phyloP scores from a whole-genome alignment of 2,888 invertebrate species.

The Altica lythri region DNA sequence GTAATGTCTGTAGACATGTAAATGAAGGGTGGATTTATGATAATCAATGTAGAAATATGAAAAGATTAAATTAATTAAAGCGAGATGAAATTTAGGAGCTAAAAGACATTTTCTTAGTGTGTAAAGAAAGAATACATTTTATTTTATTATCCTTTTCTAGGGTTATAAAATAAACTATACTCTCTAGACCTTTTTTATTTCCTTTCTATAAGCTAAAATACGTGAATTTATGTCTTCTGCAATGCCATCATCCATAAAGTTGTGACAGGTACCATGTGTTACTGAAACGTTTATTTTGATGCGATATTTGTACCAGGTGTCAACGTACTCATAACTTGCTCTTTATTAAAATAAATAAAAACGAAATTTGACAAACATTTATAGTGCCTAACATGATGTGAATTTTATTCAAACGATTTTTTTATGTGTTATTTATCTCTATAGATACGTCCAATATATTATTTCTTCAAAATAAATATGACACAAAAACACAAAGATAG shows the following conservation, averaged over 20 bases:
- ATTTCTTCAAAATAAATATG: no score
- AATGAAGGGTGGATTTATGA: conserved; percentile 1
- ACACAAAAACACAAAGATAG: no score
- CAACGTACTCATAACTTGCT: conserved; percentile 3
- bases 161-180: conserved; percentile 10
- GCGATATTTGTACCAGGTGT: conserved; percentile 8
- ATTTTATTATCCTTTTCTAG: conserved; percentile 5
- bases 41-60: neutral
- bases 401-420: neutral
- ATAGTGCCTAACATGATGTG: neutral
- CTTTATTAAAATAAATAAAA: neutral
- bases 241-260: conserved; percentile 10
- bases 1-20: conserved; percentile 13
- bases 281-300: conserved; percentile 6
- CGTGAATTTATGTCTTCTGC: neutral
- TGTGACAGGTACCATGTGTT: conserved; percentile 24
- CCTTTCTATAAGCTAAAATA: neutral
- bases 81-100: no score
- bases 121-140: neutral
- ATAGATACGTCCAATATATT: no score
- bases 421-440: neutral
- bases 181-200: neutral
- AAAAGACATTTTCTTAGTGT: conserved; percentile 7
- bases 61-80: no score
- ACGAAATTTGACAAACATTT: neutral